Evolutionary conservation across 2,797 vertebrate species (phyloP).

Genomic region (Enteromius anoplus): DNA sequence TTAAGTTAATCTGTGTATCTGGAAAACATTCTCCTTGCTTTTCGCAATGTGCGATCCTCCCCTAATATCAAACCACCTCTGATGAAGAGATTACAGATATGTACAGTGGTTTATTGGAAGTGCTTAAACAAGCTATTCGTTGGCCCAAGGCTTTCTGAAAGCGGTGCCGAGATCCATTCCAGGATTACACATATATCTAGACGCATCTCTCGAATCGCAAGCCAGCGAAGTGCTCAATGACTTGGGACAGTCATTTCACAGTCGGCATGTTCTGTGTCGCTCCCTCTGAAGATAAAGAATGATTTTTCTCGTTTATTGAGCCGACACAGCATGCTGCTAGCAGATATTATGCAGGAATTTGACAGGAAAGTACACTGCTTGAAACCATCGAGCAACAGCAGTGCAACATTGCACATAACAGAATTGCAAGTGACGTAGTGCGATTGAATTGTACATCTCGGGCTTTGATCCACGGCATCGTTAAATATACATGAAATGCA

Average conservation of each 20-base stretch:
- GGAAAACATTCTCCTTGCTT: constrained; percentile 76
- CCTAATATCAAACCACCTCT: constrained; percentile 72
- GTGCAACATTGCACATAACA: constrained; percentile 54
- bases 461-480: constrained; percentile 64
- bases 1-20: constrained; percentile 79
- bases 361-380: constrained; percentile 61
- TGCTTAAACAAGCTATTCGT: constrained; percentile 76
- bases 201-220: constrained; percentile 72
- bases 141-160: constrained; percentile 67
- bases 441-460: constrained; percentile 53
- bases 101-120: constrained; percentile 74
- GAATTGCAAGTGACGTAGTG: constrained; percentile 31
- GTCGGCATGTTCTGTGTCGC: constrained; percentile 70
- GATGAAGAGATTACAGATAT: constrained; percentile 76
- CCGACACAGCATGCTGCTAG: constrained; percentile 58
- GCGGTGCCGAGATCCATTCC: constrained; percentile 70
- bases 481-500: constrained; percentile 68
- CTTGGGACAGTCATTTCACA: constrained; percentile 76
- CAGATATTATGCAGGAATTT: constrained; percentile 63
- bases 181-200: constrained; percentile 78
- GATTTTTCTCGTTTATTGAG: constrained; percentile 59
- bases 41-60: constrained; percentile 71
- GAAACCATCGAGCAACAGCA: constrained; percentile 44
- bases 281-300: constrained; percentile 67
- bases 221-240: constrained; percentile 71